phyloP scores from a whole-genome alignment of 2,113 vertebrate genomes.

The Promerops cafer region DNA sequence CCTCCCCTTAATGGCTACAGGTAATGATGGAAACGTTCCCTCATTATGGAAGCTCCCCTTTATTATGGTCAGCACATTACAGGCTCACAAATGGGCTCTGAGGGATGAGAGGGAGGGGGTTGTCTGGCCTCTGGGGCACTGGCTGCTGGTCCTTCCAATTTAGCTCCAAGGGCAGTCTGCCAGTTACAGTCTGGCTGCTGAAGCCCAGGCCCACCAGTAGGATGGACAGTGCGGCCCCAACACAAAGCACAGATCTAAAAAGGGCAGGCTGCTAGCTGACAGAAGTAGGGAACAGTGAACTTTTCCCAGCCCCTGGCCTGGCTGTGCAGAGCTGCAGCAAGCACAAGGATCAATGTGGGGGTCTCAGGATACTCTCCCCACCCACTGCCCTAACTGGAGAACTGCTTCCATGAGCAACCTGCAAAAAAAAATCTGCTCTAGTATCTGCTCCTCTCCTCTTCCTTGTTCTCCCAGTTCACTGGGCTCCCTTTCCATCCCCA shows the following conservation, averaged over 20 bases:
- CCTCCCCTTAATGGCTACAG: not conserved
- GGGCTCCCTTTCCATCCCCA: not conserved
- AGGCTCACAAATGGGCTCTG: not conserved
- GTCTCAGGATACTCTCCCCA: not conserved
- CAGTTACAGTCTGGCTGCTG: not conserved
- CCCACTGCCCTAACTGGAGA: not conserved
- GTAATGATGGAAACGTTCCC: not conserved
- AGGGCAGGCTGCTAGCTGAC: not conserved
- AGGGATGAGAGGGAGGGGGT: not conserved
- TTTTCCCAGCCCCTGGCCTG: not conserved
- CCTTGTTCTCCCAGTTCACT: not conserved
- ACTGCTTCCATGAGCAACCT: not conserved
- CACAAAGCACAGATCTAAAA: not conserved
- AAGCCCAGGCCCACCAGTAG: not conserved
- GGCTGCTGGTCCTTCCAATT: not conserved
- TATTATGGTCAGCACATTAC: not conserved
- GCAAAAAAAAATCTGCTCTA: not conserved
- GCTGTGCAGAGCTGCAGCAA: not conserved
- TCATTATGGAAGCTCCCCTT: not conserved
- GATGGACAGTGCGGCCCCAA: not conserved
- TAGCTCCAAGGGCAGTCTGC: not conserved
- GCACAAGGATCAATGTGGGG: accelerated
- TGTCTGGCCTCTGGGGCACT: not conserved
- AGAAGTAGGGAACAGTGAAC: not conserved
- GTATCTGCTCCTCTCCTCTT: not conserved